These are phyloP conservation scores for Lagorchestes hirsutus DNA, from an alignment of 2,797 vertebrate genomes.

Conservation along the genomic window DNA sequence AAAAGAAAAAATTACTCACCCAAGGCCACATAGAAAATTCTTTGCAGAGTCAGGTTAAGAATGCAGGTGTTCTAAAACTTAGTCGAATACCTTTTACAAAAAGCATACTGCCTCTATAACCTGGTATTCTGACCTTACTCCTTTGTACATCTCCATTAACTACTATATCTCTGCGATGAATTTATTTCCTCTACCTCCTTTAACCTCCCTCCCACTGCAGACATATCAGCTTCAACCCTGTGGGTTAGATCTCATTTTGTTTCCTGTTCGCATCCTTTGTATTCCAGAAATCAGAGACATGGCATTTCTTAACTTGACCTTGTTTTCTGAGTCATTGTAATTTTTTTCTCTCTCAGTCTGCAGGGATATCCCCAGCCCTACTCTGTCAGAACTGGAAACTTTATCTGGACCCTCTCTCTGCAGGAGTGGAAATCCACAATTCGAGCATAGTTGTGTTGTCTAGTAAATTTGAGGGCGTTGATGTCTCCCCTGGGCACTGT, in stretches of 20 bases:
- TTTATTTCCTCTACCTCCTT: neutral
- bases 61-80: neutral
- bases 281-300: conserved; percentile 2
- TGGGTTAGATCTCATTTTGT: neutral
- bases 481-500: neutral
- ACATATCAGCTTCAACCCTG: neutral
- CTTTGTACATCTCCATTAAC: neutral
- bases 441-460: neutral
- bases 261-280: neutral
- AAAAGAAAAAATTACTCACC: neutral
- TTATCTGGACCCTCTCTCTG: neutral
- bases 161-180: neutral
- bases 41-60: neutral
- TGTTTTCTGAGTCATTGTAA: neutral
- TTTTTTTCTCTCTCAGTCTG: neutral
- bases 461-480: neutral
- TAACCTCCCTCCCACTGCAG: neutral
- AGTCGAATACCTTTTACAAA: neutral
- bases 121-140: neutral
- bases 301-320: neutral
- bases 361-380: neutral
- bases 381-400: neutral
- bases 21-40: neutral
- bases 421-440: neutral
- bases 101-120: neutral